phyloP scores from a whole-genome alignment of 2,888 invertebrate species.

The Alloplasta piceator region DNA sequence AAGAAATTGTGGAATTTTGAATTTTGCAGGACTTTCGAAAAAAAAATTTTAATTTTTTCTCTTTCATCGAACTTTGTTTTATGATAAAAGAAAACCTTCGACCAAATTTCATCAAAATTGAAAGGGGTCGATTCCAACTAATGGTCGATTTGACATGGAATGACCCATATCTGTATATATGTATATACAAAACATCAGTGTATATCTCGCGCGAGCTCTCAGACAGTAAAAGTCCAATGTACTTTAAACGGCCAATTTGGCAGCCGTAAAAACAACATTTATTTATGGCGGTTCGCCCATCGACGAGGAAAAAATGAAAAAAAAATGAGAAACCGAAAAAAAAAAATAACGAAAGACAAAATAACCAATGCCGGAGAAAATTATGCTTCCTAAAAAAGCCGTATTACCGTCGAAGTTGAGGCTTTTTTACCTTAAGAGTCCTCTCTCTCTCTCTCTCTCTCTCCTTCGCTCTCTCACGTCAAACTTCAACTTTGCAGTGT shows the following conservation, averaged over 20 bases:
- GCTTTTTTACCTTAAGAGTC: constrained; percentile 50
- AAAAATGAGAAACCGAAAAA: constrained; percentile 64
- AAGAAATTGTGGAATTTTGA: no score
- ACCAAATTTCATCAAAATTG: no score
- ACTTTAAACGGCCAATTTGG: constrained; percentile 83
- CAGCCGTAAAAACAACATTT: constrained; percentile 83
- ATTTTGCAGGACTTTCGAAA: no score
- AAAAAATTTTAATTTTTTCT: no score
- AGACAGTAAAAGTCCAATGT: constrained; percentile 77
- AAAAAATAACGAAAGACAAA: constrained; percentile 67
- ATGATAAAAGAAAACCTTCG: no score
- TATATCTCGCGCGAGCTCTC: constrained; percentile 55
- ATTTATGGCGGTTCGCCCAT: constrained; percentile 81
- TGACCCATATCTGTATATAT: no score
- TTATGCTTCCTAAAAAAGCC: constrained; percentile 77
- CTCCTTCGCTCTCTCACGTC: constrained; percentile 7
- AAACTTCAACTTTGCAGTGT: no score
- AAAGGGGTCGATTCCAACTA: no score
- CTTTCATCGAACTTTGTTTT: no score
- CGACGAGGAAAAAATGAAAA: constrained; percentile 67
- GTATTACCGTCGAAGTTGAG: constrained; percentile 70
- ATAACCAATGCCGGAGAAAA: constrained; percentile 76
- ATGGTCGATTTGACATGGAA: no score
- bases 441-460: constrained; percentile 33
- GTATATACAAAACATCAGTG: constrained; percentile 47